These are phyloP conservation scores for Brienomyrus brachyistius DNA, from an alignment of 2,113 vertebrate genomes.

Conservation along the genomic window DNA sequence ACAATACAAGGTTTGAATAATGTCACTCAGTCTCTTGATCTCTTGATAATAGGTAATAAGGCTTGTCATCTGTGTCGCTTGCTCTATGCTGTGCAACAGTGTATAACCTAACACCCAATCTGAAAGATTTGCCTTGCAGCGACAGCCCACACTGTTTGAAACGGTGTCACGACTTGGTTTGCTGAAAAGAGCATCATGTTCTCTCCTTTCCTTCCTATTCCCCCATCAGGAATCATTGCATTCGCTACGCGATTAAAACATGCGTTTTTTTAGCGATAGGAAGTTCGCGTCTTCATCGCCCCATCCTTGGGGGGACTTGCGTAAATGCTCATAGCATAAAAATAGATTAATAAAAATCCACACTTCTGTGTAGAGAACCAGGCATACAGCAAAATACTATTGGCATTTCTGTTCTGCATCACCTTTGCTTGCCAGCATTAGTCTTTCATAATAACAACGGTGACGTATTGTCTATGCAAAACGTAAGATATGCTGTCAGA, in stretches of 20 bases:
- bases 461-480: background rate
- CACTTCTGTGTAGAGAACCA: background rate
- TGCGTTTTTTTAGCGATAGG: background rate
- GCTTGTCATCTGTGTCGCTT: background rate
- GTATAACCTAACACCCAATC: background rate
- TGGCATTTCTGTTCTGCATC: background rate
- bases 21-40: background rate
- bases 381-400: background rate
- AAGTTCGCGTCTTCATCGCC: background rate
- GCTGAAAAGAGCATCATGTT: background rate
- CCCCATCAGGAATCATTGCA: background rate
- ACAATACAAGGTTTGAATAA: background rate
- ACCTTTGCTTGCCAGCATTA: background rate
- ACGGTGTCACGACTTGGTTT: background rate
- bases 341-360: background rate
- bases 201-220: background rate
- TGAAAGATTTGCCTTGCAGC: background rate
- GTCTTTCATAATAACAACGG: background rate
- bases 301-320: background rate
- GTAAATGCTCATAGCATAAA: background rate
- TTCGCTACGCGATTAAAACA: background rate
- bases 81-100: background rate
- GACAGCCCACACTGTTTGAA: background rate
- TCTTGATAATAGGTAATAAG: no score
- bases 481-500: background rate